Base-by-base conservation (phyloP, 2,797 vertebrate species). In the Ficedula albicollis region DNA sequence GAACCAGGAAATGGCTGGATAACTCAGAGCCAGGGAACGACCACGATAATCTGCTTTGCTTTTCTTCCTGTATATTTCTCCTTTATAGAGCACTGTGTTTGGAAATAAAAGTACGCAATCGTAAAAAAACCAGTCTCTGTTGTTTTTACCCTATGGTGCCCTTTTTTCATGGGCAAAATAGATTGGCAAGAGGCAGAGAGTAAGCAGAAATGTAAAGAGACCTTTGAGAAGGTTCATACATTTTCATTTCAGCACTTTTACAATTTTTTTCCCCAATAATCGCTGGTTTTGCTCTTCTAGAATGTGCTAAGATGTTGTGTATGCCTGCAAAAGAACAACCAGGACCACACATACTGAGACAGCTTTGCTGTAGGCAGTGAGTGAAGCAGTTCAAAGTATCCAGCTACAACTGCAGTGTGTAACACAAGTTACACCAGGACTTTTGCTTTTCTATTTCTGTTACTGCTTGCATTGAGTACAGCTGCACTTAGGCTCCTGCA, bases 1-100 rank as follows among this genome's bases (percentile, higher is more conserved):
- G 2, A 21, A 8, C 10, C 46, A 1, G 18, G n/a, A 26, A 34
- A 41, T 2, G 58, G 18, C 23, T 0, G 14, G 46, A 23, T 0
- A 21, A 7, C 0, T 7, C 15, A 19, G 6, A 30, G 26, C 39
- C 60, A 6, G 3, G 43, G 15, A 49, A 60, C 14, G 23, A 9
- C 29, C 12, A 3, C 13, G 6, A 32, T 39, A 56, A 29, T 29
- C 8, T 3, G 8, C 1, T 41, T 56, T 48, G 29, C 46, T 56
- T 68, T 44, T 49, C 7, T 67, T 44, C 41, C 19, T 41, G 5
- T 27, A 9, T 52, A 8, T 52, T 20, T 41, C 27, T 46, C 56
- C 41, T 70, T 44, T 34, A 38, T 59, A 55, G 25, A 55, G 18
- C 19, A 7, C 13, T 13, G 14, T 17, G 11, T 67, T 75, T 75